Evolutionary conservation across 1,140 invertebrate genomes (phyloP).

Genomic region (Drosophila mojavensis): DNA sequence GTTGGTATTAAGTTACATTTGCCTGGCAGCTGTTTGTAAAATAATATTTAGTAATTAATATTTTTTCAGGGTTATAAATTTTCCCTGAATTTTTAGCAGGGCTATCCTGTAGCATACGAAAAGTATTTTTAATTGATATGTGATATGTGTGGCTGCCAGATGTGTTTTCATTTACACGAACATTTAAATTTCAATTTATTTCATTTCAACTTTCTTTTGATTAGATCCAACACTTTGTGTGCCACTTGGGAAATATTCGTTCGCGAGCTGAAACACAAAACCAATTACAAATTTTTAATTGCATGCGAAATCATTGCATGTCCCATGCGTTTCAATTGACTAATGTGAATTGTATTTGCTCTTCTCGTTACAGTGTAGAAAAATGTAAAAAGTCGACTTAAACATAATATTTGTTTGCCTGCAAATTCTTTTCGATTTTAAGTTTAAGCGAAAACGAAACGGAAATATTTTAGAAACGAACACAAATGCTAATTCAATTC

Average conservation of each 20-base stretch:
- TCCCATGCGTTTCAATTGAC: neutral
- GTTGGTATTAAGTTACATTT: too few species aligned
- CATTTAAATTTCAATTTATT: too few species aligned
- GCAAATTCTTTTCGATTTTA: conserved; percentile 78
- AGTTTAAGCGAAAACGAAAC: conserved; percentile 64
- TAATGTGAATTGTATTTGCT: conserved; percentile 22
- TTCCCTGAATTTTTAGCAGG: too few species aligned
- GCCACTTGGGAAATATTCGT: neutral
- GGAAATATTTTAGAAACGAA: conserved; percentile 36
- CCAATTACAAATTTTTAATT: neutral
- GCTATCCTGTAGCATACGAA: too few species aligned
- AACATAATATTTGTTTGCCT: conserved; percentile 78
- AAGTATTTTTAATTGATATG: too few species aligned
- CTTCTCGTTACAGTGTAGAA: conserved; percentile 79
- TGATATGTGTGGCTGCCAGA: too few species aligned
- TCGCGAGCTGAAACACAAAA: neutral
- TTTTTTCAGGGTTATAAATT: too few species aligned
- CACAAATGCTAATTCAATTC: neutral
- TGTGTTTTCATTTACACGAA: too few species aligned
- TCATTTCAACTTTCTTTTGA: neutral
- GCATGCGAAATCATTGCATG: neutral
- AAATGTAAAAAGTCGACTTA: conserved; percentile 83
- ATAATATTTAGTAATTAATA: too few species aligned
- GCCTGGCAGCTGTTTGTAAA: too few species aligned
- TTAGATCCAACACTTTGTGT: neutral